Base-by-base conservation (phyloP, 2,888 invertebrate species). In the Hydriomena furcata region DNA sequence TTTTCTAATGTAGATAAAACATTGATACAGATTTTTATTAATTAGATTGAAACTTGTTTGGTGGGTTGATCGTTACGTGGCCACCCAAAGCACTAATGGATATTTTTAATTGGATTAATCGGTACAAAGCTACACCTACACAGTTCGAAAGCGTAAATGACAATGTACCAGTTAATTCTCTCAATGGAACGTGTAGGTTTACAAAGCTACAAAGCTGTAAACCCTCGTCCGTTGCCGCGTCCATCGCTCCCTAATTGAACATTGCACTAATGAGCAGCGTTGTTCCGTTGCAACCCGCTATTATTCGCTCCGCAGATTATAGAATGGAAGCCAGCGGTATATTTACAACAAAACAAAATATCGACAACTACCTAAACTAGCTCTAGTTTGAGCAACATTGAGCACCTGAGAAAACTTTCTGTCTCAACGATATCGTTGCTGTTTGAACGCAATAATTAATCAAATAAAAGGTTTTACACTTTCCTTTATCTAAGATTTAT, bases 201-300 rank as follows among this genome's bases (percentile, higher is more conserved):
- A 68, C 66, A 72, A 73, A 74, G 64, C 68, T 58, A 51, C 55
- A 55, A 60, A 65, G 66, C 62, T 66, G 70, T 66, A 67, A 65
- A 57, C 66, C 63, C 67, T 58, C 48, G 52, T 34, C 40, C 40
- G 53, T 46, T 52, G 76, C 71, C 73, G 76, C 76, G 74, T 51
- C 73, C 73, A 73, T 63, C 71, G 71, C 69, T 75, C 80, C 78
- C 82, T 87, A 87, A 88, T 87, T 88, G 88, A 86, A 84, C 86
- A 80, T 77, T 84, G 88, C 84, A 83, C 86, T 88, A 89, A 89
- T 88, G 89, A 89, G 87, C 77, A 74, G 68, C 82, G 84, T 81
- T 84, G 85, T 86, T 85, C 80, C 72, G 79, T 72, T 87, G 82
- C 85, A 86, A 78, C 76, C 79, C 75, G 77, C 83, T 83, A 84